Conservation (phyloP, 2,888 invertebrate genomes). For the Cyaniris semiargus region DNA sequence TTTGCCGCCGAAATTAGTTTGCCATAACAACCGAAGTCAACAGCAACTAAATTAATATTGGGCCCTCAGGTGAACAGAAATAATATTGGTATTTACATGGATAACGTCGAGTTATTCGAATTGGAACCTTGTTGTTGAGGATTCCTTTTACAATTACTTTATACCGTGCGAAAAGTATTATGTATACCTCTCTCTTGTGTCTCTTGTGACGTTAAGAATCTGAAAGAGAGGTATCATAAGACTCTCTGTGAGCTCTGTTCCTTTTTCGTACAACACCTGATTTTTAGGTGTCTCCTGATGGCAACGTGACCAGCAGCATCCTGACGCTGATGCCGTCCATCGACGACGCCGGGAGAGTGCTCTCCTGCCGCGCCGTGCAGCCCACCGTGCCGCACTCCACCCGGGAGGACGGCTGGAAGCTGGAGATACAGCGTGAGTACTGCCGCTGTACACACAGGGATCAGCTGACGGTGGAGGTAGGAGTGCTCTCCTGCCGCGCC, state of each 20-base stretch:
- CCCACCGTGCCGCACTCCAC: conserved; percentile 74
- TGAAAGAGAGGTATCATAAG: no score
- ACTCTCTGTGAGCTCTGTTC: no score
- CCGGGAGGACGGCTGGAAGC: conserved; percentile 83
- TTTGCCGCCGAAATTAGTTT: not conserved
- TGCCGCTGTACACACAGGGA: not conserved
- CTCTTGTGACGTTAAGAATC: no score
- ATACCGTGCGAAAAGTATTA: not conserved
- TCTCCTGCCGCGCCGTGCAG: conserved; percentile 72
- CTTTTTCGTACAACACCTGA: no score
- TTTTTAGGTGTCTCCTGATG: conserved; percentile 78
- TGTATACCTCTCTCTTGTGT: no score
- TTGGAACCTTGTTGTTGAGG: not conserved
- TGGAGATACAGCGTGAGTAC: conserved; percentile 77
- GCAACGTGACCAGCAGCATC: conserved; percentile 84
- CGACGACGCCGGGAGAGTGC: conserved; percentile 81
- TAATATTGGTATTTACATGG: conserved; percentile 2
- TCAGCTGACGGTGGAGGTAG: no score
- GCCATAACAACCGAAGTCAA: conserved; percentile 1
- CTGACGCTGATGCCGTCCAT: conserved; percentile 82
- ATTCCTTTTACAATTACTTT: no score
- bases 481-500: conserved; percentile 72
- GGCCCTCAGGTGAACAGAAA: not conserved
- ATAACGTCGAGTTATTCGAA: not conserved
- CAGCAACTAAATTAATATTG: conserved; percentile 16